phyloP scores from a whole-genome alignment of 2,888 invertebrate species.

The Malthinus seriepunctatus region DNA sequence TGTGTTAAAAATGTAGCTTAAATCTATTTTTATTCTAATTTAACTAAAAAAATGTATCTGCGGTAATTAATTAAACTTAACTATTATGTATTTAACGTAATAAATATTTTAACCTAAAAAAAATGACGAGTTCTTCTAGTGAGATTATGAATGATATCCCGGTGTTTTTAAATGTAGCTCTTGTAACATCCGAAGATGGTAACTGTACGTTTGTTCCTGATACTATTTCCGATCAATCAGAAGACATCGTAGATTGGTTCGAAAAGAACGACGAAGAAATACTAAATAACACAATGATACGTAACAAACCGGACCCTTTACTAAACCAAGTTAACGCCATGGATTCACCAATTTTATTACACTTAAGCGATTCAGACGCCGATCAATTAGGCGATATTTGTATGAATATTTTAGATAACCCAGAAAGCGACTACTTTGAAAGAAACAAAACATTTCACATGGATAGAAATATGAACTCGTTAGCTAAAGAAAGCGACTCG shows the following conservation, averaged over 20 bases:
- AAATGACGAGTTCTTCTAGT: not conserved
- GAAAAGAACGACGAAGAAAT: constrained; percentile 33
- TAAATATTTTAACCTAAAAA: too few relatives aligned
- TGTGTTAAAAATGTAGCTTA: too few relatives aligned
- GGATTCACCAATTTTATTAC: constrained; percentile 27
- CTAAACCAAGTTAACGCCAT: constrained; percentile 32
- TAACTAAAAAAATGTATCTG: too few relatives aligned
- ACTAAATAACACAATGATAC: constrained; percentile 22
- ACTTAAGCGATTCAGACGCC: constrained; percentile 26
- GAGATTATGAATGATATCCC: constrained; percentile 8
- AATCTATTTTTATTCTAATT: too few relatives aligned
- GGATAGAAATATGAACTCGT: constrained; percentile 29
- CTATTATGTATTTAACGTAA: not conserved
- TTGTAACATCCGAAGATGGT: constrained; percentile 31
- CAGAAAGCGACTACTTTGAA: constrained; percentile 18
- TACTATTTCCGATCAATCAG: constrained; percentile 33
- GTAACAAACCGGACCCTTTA: constrained; percentile 33
- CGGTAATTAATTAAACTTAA: too few relatives aligned
- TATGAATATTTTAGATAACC: constrained; percentile 17
- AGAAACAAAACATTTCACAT: not conserved
- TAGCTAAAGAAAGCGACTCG: constrained; percentile 21
- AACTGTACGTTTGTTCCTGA: constrained; percentile 34
- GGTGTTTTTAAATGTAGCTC: constrained; percentile 11
- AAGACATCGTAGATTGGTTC: constrained; percentile 39
- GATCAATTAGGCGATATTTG: constrained; percentile 17